Evolutionary conservation across 2,888 invertebrate genomes (phyloP).

Genomic region (Phengaris arion): DNA sequence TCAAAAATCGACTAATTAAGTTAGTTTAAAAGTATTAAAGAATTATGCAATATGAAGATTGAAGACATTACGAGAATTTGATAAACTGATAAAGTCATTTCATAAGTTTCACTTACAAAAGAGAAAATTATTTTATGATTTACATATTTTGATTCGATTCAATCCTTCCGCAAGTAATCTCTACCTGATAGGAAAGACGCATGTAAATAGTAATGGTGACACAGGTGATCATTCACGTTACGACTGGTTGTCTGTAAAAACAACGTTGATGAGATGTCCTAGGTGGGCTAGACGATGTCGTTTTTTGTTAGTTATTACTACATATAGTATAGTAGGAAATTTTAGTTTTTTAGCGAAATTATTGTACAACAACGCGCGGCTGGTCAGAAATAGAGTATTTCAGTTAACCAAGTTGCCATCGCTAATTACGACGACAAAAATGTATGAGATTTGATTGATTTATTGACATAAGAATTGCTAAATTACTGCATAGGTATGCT

Average conservation of each 20-base stretch:
- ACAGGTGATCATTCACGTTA: background rate
- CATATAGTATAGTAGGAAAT: background rate
- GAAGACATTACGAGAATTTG: background rate
- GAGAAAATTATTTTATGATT: conserved; percentile 14
- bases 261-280: background rate
- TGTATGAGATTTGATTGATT: too few species aligned
- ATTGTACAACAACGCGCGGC: too few species aligned
- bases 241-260: background rate
- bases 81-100: conserved; percentile 1
- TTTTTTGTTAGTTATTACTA: background rate
- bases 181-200: background rate
- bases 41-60: background rate
- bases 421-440: too few species aligned
- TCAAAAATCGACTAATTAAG: background rate
- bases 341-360: too few species aligned
- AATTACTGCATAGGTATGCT: too few species aligned
- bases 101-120: background rate
- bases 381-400: too few species aligned
- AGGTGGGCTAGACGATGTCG: background rate
- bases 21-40: background rate
- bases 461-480: too few species aligned
- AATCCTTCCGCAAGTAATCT: conserved; percentile 1
- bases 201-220: background rate
- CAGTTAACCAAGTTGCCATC: too few species aligned
- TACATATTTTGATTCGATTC: conserved; percentile 7